phyloP scores from a whole-genome alignment of 2,888 invertebrate species.

The Apamea sordens region DNA sequence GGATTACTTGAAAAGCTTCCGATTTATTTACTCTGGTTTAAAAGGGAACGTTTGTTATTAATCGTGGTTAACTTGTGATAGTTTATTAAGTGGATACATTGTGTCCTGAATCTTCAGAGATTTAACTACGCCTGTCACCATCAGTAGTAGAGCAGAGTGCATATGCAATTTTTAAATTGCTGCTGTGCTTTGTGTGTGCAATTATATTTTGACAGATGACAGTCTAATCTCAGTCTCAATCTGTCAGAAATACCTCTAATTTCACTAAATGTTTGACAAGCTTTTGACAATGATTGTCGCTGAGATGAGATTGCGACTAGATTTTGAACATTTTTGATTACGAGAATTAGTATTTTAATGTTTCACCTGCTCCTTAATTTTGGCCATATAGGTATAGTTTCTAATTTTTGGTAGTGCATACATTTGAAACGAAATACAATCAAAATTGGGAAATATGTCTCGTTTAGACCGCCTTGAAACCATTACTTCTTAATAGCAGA shows the following conservation, averaged over 20 bases:
- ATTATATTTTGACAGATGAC: background rate
- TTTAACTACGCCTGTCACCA: background rate
- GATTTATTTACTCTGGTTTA: constrained; percentile 21
- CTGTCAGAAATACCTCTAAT: background rate
- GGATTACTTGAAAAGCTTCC: constrained; percentile 19
- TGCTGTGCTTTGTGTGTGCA: background rate
- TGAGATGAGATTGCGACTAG: background rate
- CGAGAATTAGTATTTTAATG: background rate
- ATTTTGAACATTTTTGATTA: background rate
- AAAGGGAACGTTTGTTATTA: constrained; percentile 2
- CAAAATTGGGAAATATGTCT: background rate
- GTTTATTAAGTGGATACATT: background rate
- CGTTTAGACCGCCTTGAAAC: background rate
- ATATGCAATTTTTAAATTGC: background rate
- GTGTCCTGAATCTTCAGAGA: background rate
- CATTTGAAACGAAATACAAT: background rate
- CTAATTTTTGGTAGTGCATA: background rate
- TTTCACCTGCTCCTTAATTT: background rate
- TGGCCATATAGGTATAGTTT: background rate
- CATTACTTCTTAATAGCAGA: background rate
- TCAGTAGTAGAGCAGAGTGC: too few relatives aligned
- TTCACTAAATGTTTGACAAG: background rate
- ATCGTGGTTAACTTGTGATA: constrained; percentile 2
- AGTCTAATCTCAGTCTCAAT: too few relatives aligned
- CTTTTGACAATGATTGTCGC: background rate